These are phyloP conservation scores for Calyptommatus sinebrachiatus DNA, from an alignment of 2,113 vertebrate species.

Conservation along the genomic window DNA sequence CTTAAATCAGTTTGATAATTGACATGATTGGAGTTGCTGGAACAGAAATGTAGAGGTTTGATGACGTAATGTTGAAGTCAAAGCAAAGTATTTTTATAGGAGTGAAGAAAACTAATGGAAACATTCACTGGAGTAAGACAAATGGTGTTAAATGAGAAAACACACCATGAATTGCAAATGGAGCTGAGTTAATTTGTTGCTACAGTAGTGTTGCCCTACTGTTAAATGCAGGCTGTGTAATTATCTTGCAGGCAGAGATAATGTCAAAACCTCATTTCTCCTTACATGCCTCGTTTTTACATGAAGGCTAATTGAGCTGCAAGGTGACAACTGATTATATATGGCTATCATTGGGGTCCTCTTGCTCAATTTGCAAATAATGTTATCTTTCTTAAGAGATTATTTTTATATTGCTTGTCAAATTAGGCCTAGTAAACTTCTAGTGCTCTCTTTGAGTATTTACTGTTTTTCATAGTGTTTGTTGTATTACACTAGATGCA, in stretches of 20 bases:
- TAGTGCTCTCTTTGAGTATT: slow-evolving; percentile 57
- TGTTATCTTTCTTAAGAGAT: slow-evolving; percentile 70
- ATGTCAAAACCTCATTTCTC: slow-evolving; percentile 86
- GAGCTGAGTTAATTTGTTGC: slow-evolving; percentile 86
- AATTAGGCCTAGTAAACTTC: slow-evolving; percentile 67
- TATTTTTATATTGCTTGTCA: slow-evolving; percentile 72
- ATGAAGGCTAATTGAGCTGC: slow-evolving; percentile 84
- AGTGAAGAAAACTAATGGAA: slow-evolving; percentile 77
- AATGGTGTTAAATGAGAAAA: slow-evolving; percentile 86
- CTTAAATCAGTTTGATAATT: slow-evolving; percentile 45
- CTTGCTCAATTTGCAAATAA: slow-evolving; percentile 76
- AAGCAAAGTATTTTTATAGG: slow-evolving; percentile 68
- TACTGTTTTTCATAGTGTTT: slow-evolving; percentile 54
- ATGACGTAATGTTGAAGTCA: slow-evolving; percentile 71
- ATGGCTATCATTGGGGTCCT: slow-evolving; percentile 73
- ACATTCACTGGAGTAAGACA: slow-evolving; percentile 84
- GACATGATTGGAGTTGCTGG: slow-evolving; percentile 60
- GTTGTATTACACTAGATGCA: slow-evolving; percentile 48
- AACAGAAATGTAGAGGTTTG: slow-evolving; percentile 53
- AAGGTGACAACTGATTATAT: slow-evolving; percentile 84
- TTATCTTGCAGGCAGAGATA: slow-evolving; percentile 86
- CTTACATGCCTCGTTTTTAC: slow-evolving; percentile 85
- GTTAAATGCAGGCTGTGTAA: slow-evolving; percentile 87
- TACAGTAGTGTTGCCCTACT: slow-evolving; percentile 85
- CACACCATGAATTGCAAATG: slow-evolving; percentile 88